Evolutionary conservation across 2,113 vertebrate genomes (phyloP).

Genomic region (Anolis carolinensis): DNA sequence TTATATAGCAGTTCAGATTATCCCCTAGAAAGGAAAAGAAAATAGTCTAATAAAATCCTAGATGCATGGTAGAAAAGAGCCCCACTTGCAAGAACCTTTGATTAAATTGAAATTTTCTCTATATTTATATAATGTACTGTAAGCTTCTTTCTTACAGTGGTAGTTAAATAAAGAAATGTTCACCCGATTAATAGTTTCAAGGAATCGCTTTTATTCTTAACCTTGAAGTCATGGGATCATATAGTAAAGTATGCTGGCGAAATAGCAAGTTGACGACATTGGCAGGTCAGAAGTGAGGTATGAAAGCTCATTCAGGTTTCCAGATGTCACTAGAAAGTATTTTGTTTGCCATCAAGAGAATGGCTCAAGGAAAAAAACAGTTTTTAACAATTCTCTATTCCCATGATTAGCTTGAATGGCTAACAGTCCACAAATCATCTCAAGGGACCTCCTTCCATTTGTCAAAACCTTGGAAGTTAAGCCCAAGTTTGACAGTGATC

Average conservation of each 20-base stretch:
- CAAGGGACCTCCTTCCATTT: too few relatives aligned
- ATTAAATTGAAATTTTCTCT: neutral
- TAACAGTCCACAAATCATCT: slow-evolving; percentile 13
- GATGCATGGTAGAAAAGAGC: neutral
- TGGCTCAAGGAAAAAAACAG: neutral
- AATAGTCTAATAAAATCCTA: slow-evolving; percentile 22
- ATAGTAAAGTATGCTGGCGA: neutral
- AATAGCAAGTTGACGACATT: slow-evolving; percentile 16
- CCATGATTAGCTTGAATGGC: neutral
- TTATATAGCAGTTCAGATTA: slow-evolving; percentile 27
- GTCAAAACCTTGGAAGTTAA: too few relatives aligned
- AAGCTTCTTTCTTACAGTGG: neutral
- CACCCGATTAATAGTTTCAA: slow-evolving; percentile 6
- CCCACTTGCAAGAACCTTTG: slow-evolving; percentile 7
- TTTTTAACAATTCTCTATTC: neutral
- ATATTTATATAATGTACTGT: neutral
- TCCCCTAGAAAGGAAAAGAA: neutral
- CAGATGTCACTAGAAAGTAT: neutral
- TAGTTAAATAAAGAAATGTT: neutral
- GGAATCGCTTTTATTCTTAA: slow-evolving; percentile 9
- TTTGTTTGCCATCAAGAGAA: neutral
- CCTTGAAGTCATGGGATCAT: neutral
- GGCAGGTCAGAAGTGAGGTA: neutral
- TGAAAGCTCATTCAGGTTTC: neutral
- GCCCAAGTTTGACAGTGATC: too few relatives aligned